Evolutionary conservation across 2,797 vertebrate genomes (phyloP), one percentile per base, ranked within the genome.

Genomic region (Austrolebias charrua): DNA sequence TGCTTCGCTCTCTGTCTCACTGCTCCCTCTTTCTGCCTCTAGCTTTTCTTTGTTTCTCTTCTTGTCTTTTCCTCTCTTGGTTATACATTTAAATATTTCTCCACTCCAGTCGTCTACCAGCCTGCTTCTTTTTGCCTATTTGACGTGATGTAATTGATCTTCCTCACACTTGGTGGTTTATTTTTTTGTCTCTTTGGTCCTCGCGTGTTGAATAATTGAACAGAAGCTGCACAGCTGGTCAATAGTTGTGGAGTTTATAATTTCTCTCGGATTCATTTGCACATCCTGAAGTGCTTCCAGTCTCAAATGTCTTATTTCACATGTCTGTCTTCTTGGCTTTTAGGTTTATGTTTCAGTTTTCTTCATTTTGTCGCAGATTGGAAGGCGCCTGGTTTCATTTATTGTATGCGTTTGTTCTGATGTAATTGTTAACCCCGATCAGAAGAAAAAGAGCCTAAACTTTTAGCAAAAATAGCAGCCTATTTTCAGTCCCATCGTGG

Each of bases 131-230:
- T 66, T 7, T n/a, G 4, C 45, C 20, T 63, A 15, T 64, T 18
- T 51, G 1, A 48, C 48, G 38, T 42, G 33, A 49, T 31, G 38
- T 59, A 10, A 57, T 61, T 63, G 24, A 48, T 42, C 40, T 42
- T 44, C 55, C 24, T 6, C 55, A 35, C 14, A 8, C 38, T 5
- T 64, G 64, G 65, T 33, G 33, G 55, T 73, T 79, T 54, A 48
- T n/a, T 67, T 63, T 58, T 75, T 49, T 58, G 54, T 50, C 71
- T 72, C 64, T 45, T 4, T 49, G 73, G 58, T 28, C 14, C 55
- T 61, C 24, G 46, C 13, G 57, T 51, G 44, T 69, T 88, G 59
- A 87, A 82, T 81, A 80, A 86, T 83, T 82, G 74, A 86, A 11
- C 60, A 75, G 35, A 52, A 56, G 55, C 46, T 76, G 56, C 60